phyloP scores from a whole-genome alignment of 2,113 vertebrate species.

The Orcinus orca region DNA sequence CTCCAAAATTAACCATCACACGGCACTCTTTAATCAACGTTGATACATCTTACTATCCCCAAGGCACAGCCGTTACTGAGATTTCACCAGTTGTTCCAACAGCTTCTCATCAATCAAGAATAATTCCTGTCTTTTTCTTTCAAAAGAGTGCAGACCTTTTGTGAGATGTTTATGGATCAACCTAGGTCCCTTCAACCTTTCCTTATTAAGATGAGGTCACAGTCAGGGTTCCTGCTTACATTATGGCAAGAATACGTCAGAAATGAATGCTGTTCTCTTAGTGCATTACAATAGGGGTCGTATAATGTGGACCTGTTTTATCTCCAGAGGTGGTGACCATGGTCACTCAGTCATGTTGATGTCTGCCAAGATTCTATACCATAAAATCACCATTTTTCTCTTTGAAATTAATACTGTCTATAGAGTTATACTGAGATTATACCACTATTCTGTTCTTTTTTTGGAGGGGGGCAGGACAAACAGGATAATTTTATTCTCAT shows the following conservation, averaged over 20 bases:
- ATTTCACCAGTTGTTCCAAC: background rate
- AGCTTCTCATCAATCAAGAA: background rate
- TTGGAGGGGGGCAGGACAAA: background rate
- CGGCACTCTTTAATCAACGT: background rate
- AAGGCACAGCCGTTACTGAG: background rate
- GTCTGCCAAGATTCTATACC: background rate
- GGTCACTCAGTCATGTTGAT: background rate
- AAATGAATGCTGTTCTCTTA: background rate
- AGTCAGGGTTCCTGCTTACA: background rate
- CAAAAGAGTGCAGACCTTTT: background rate
- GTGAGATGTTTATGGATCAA: background rate
- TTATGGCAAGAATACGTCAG: background rate
- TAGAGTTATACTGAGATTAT: background rate
- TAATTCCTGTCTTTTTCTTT: background rate
- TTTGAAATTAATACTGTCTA: background rate
- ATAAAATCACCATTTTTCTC: background rate
- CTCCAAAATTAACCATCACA: background rate
- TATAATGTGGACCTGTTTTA: background rate
- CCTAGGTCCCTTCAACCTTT: background rate
- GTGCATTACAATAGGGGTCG: background rate
- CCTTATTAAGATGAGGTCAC: background rate
- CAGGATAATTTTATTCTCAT: conserved; percentile 56
- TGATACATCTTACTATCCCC: background rate
- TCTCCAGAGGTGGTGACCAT: background rate
- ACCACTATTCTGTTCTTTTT: background rate